A percentile compares a stretch with the other conserved stretches of the same genome.
These are phyloP conservation scores for Podocnemis expansa DNA, from an alignment of 2,113 vertebrate genomes.

Conservation along the genomic window DNA sequence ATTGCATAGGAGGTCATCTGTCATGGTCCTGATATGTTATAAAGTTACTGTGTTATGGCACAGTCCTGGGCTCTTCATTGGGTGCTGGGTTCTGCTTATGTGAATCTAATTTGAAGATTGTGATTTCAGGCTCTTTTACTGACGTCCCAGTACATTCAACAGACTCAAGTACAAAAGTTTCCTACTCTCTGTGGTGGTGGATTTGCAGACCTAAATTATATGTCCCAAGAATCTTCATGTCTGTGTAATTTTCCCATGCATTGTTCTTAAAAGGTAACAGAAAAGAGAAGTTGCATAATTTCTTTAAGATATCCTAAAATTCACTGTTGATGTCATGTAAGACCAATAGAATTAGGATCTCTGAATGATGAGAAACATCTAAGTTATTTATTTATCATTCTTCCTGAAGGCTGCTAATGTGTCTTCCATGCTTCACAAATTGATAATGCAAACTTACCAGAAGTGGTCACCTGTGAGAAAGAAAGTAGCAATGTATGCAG, in stretches of 20 bases:
- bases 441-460: neutral
- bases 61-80: neutral
- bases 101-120: neutral
- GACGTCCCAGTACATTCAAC: neutral
- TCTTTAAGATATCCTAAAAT: neutral
- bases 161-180: neutral
- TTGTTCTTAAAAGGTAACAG: neutral
- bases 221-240: neutral
- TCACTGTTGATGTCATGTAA: too few relatives aligned
- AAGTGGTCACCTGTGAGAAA: neutral
- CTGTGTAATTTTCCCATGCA: too few relatives aligned
- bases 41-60: neutral
- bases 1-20: neutral
- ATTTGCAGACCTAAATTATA: neutral
- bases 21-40: neutral
- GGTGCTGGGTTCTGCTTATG: too few relatives aligned
- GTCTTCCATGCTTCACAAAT: neutral
- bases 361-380: neutral
- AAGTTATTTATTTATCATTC: neutral
- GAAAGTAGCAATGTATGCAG: neutral
- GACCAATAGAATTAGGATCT: neutral
- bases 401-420: neutral
- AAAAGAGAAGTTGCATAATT: neutral
- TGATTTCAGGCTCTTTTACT: neutral
- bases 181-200: neutral